Base-by-base conservation (phyloP, 2,113 vertebrate species). In the Mola mola region DNA sequence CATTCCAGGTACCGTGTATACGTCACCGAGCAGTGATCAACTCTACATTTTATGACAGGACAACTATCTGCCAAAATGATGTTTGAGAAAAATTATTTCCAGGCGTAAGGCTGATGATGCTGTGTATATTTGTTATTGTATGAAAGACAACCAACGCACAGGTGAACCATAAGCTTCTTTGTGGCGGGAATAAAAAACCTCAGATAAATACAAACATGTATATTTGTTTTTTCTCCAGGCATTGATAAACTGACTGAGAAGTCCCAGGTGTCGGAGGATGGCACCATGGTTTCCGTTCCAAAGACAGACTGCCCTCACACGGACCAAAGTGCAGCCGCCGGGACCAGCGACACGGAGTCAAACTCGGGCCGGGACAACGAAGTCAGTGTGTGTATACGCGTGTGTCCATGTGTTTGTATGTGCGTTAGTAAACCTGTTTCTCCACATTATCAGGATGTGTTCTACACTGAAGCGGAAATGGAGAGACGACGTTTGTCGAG, bases 201-300 rank as follows among this genome's bases (percentile, higher is more conserved):
- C 9, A 29, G 6, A 29, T 29, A 29, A 1, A 29, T 2, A 29
- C 2, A 29, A 7, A 29, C 2, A 29, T 29, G 9, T 29, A 29
- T 29, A 29, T 29, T 29, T 29, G 4, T 17, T 40, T 29, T 49
- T 65, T 5, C 33, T 50, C 1, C 78, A 98, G 97, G 91, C 29
- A 98, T 99, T 15, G 97, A 98, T 79, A 99, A 98, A 66, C 93
- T 99, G 65, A 99, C 97, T 0, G 97, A 99, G 90, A 97, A 97
- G 87, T 96, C 97, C 0, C 97, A 98, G 89, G 96, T 99, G 4
- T 98, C 97, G 0, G 96, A 99, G 72, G 97, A 99, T 5, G 97
- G 97, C 9, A 98, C 97, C 36, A 92, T 98, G 94, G 86, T 95
- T 34, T 93, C 95, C 0, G 57, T 99, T 71, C 92, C 94, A 51